phyloP scores from a whole-genome alignment of 2,113 vertebrate genomes.

The Australoheros scitulus region DNA sequence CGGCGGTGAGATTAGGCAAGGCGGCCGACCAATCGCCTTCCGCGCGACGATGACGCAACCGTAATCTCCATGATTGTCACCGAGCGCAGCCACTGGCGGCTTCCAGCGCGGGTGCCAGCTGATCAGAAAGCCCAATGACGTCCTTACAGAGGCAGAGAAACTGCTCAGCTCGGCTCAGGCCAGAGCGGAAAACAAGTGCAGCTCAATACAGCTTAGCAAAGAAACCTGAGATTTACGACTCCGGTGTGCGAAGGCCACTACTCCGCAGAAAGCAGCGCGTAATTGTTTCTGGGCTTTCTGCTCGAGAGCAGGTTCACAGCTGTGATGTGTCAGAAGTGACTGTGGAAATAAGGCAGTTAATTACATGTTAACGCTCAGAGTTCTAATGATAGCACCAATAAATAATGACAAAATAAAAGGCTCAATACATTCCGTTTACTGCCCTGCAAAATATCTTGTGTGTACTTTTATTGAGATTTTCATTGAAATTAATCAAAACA shows the following conservation, averaged over 20 bases:
- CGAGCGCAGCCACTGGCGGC: slow-evolving; percentile 36
- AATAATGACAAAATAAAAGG: too few species aligned
- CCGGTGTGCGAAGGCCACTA: neutral
- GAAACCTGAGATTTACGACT: neutral
- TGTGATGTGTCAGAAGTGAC: too few species aligned
- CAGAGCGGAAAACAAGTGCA: neutral
- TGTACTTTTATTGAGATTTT: too few species aligned
- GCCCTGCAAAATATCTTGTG: too few species aligned
- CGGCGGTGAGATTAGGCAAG: slow-evolving; percentile 50
- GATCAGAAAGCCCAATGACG: neutral
- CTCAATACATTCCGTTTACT: too few species aligned
- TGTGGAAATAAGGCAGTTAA: too few species aligned
- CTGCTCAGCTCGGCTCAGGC: neutral
- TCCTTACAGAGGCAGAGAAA: neutral
- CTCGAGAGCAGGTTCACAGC: neutral
- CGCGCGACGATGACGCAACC: slow-evolving; percentile 45
- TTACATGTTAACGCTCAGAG: too few species aligned
- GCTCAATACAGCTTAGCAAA: neutral
- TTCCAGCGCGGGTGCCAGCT: slow-evolving; percentile 5
- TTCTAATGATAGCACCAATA: too few species aligned
- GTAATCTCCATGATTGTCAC: slow-evolving; percentile 64
- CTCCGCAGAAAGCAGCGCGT: neutral
- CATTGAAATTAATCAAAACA: too few species aligned
- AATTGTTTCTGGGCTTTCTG: rapidly evolving
- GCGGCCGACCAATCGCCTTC: slow-evolving; percentile 61